Base-by-base conservation (phyloP, 2,888 invertebrate genomes). In the Mesorhabditis belari region DNA sequence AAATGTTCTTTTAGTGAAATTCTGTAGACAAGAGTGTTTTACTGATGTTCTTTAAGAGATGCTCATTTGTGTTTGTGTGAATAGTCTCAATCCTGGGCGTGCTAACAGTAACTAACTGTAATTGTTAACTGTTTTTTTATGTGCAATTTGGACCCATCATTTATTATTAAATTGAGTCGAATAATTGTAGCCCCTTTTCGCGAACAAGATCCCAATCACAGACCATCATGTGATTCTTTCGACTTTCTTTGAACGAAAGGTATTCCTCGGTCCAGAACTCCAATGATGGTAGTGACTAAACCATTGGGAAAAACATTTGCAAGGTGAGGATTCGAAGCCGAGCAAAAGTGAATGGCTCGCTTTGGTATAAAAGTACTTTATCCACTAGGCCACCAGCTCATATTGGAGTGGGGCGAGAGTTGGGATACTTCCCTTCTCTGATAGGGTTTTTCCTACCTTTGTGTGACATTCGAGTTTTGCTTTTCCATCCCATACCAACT, bases 401-500 rank as follows among this genome's bases (percentile, higher is more conserved):
- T 44, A 12, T 44, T 44, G 12, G 12, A 44, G 12, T 17, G 12
- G 17, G n/a, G 44, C 12, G 27, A n/a, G n/a, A 55, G 17, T 1
- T 52, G 9, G 9, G 9, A 9, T 44, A 19, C 29, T 21, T 24
- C 61, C 66, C 66, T 9, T 64, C 67, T n/a, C n/a, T n/a, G n/a
- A n/a, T n/a, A n/a, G n/a, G n/a, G n/a, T n/a, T n/a, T n/a, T n/a
- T n/a, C n/a, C 65, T 6, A 65, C 58, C 49, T 62, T 57, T 17
- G 69, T 52, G 63, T 63, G 71, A 12, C 65, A 66, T 21, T 71
- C 66, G 0, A 65, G 63, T n/a, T 64, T 44, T 3, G 69, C 50
- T 6, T 57, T 50, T 12, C 68, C 67, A 53, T 71, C 71, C 74
- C 74, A 74, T 1, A 72, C 49, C 26, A 68, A 61, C 57, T 71